A percentile compares a stretch with the other conserved stretches of the same genome.
Evolutionary conservation across 2,797 vertebrate genomes (phyloP).

Genomic region (Diplodus sargus): DNA sequence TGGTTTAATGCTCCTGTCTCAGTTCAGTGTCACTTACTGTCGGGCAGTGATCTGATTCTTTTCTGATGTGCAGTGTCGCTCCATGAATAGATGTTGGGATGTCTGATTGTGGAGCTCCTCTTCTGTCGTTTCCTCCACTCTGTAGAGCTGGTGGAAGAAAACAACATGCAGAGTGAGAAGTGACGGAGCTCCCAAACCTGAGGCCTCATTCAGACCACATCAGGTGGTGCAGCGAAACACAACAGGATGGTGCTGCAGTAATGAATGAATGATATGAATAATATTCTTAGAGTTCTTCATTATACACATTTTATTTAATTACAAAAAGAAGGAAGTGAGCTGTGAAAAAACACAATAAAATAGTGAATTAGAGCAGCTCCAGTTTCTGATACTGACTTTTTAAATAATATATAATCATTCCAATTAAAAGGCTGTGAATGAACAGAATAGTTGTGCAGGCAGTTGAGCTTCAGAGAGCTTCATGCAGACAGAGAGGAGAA

Average conservation of each 20-base stretch:
- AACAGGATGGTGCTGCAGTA: too few relatives aligned
- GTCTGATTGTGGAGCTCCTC: neutral
- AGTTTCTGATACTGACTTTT: too few relatives aligned
- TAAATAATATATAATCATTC: too few relatives aligned
- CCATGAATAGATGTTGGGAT: neutral
- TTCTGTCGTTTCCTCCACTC: neutral
- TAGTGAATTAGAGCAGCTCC: too few relatives aligned
- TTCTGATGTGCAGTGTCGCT: neutral
- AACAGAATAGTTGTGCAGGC: neutral
- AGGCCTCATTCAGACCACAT: too few relatives aligned
- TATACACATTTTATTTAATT: too few relatives aligned
- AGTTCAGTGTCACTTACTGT: slow-evolving; percentile 4
- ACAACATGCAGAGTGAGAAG: neutral
- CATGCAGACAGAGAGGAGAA: neutral
- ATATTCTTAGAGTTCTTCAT: too few relatives aligned
- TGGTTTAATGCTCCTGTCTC: slow-evolving; percentile 5
- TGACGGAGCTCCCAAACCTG: neutral
- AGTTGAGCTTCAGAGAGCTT: neutral
- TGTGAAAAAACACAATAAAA: too few relatives aligned
- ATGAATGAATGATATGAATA: too few relatives aligned
- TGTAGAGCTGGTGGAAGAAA: neutral
- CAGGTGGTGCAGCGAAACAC: too few relatives aligned
- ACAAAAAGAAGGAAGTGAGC: too few relatives aligned
- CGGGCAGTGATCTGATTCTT: slow-evolving; percentile 10
- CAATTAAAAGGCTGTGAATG: neutral